Percentiles rank a stretch among this genome's conserved stretches.
Evolutionary conservation across 1,140 invertebrate genomes (phyloP).

Genomic region (Conus ventricosus): DNA sequence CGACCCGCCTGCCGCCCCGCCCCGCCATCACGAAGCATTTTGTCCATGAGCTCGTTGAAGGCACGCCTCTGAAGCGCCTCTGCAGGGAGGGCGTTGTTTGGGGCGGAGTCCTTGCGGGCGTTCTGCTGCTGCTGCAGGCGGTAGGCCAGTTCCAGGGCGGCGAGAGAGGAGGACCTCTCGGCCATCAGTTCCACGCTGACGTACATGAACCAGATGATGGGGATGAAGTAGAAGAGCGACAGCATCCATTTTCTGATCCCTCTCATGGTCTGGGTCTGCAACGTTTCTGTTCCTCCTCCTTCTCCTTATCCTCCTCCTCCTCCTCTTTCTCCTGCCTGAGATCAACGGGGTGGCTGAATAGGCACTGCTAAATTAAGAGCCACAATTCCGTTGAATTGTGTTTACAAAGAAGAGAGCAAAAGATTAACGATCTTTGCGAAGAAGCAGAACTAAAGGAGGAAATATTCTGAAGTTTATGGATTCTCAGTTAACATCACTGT

Average conservation of each 20-base stretch:
- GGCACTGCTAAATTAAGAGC: neutral
- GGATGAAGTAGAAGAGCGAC: neutral
- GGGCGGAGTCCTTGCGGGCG: neutral
- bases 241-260: neutral
- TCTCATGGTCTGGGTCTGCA: neutral
- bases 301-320: neutral
- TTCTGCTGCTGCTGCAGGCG: neutral
- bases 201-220: slow-evolving; percentile 25
- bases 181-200: slow-evolving; percentile 9
- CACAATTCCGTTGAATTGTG: neutral
- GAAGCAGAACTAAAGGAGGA: no score
- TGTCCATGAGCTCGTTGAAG: neutral
- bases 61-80: neutral
- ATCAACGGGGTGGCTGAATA: neutral
- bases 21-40: neutral
- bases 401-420: neutral
- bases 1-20: neutral
- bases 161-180: neutral
- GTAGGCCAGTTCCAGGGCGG: slow-evolving; percentile 13
- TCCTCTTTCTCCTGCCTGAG: neutral
- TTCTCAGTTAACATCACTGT: no score
- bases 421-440: no score
- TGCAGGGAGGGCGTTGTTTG: neutral
- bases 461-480: no score
- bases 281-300: neutral